These are phyloP conservation scores for Leucophenga varia DNA, from an alignment of 1,140 invertebrate genomes.

Conservation along the genomic window DNA sequence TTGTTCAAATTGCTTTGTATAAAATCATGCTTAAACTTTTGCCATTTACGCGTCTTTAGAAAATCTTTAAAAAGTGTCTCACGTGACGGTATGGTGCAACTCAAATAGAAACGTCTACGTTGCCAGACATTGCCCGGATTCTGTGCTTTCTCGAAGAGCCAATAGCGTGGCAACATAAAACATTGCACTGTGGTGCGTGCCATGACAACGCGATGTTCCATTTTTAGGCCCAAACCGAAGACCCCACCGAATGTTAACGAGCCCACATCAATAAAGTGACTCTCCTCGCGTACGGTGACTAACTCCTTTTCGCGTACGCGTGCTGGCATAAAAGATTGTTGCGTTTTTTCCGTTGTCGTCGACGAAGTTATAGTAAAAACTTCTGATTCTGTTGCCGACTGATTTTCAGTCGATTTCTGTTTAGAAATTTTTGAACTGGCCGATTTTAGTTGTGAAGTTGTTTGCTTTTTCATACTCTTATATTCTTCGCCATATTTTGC, in stretches of 20 bases:
- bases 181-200: conserved; percentile 58
- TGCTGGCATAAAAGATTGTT: no score
- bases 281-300: no score
- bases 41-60: conserved; percentile 58
- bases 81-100: conserved; percentile 59
- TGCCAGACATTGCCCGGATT: conserved; percentile 65
- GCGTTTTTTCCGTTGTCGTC: conserved; percentile 2
- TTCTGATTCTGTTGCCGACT: no score
- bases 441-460: no score
- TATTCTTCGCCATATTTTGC: no score
- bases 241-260: conserved; percentile 42
- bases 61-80: conserved; percentile 58
- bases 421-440: no score
- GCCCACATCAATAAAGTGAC: conserved; percentile 49
- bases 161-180: conserved; percentile 61
- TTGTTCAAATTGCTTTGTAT: conserved; percentile 26
- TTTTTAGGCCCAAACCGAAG: conserved; percentile 59
- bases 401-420: no score
- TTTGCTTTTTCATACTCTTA: no score
- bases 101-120: conserved; percentile 59
- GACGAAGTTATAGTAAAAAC: no score
- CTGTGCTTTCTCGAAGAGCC: conserved; percentile 57
- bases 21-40: conserved; percentile 56
- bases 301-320: no score
- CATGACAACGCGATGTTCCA: conserved; percentile 60